Base-by-base conservation (phyloP, 2,888 invertebrate species). In the Carpatolechia fugitivella region DNA sequence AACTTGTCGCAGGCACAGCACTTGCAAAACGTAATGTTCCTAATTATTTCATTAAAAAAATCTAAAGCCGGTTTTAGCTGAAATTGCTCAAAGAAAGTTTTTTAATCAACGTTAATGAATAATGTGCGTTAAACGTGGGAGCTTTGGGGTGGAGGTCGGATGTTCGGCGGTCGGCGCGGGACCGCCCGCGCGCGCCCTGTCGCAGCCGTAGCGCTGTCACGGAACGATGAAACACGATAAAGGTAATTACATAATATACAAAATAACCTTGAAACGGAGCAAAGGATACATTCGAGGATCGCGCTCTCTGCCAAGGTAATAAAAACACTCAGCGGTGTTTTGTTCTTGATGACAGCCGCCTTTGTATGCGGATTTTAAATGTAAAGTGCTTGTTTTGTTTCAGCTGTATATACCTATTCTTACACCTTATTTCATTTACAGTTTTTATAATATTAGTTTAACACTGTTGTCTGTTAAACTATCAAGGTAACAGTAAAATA, bases 51-150 rank as follows among this genome's bases (percentile, higher is more conserved):
- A 73, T 68, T 68, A 66, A 66, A 64, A n/a, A 71, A 71, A 57
- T 65, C 41, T 63, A 64, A 64, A 68, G 61, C 69, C 57, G 61
- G 60, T 60, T 63, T 62, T 54, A 56, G 64, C 58, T 62, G 69
- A 74, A 72, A 74, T 75, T 69, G 60, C 61, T 63, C 62, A 62
- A 59, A 59, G 60, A 74, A 78, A 79, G 74, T 78, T 78, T 80
- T 80, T 80, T 80, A 80, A 80, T 80, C 79, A 79, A 74, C 71
- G 68, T 69, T 74, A 74, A 76, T 76, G 77, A 76, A 73, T 78
- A 76, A 75, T 74, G 72, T 71, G 68, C 69, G 59, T 54, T 54
- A 52, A 59, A 35, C 57, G 57, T 56, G 56, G 57, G 63, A n/a
- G 24, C 24, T 24, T 24, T 56, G 47, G 48, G 38, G 36, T 40